Evolutionary conservation across 2,888 invertebrate genomes (phyloP).

Genomic region (Nephrotoma guestfalica): DNA sequence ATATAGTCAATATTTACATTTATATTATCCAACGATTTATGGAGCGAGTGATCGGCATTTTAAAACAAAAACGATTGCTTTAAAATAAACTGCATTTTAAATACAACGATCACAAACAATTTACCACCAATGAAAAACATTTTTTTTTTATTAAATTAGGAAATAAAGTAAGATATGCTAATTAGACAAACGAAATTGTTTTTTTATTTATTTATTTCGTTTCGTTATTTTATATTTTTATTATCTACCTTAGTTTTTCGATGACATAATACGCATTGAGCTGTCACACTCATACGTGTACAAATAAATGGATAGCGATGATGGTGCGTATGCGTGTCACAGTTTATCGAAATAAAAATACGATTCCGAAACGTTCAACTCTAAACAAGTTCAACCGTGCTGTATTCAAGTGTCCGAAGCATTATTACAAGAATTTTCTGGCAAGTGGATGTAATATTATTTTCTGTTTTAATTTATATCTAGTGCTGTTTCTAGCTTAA

Average conservation of each 20-base stretch:
- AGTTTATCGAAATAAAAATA: background rate
- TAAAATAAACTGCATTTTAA: background rate
- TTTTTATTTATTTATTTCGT: background rate
- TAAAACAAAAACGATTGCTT: background rate
- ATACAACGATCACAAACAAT: background rate
- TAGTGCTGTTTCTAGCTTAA: background rate
- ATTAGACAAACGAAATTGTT: background rate
- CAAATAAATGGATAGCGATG: background rate
- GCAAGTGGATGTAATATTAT: background rate
- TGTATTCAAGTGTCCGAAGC: background rate
- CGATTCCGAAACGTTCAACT: background rate
- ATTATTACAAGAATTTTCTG: background rate
- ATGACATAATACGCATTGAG: background rate
- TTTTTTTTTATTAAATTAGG: background rate
- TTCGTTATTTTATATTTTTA: background rate
- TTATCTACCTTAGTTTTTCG: background rate
- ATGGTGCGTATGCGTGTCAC: background rate
- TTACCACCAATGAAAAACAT: background rate
- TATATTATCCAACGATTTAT: background rate
- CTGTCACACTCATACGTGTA: background rate
- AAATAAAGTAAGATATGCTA: background rate
- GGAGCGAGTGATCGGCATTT: background rate
- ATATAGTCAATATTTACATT: background rate
- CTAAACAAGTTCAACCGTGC: background rate
- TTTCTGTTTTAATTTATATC: background rate